Base-by-base conservation (phyloP, 2,888 invertebrate species). In the Kryphioiulus occultus region DNA sequence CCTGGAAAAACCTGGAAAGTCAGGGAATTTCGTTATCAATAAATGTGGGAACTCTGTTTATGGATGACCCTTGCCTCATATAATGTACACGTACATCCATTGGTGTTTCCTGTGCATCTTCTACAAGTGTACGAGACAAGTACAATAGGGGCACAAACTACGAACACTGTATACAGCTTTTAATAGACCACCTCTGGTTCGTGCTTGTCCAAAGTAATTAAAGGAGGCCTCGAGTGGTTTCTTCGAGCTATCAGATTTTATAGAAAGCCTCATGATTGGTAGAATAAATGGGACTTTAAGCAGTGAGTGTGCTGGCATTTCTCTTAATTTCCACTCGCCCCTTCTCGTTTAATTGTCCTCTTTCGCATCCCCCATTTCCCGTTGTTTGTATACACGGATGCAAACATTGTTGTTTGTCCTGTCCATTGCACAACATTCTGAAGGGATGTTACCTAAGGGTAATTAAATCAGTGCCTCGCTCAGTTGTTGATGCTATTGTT, bases 391-490 rank as follows among this genome's bases (percentile, higher is more conserved):
- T n/a, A 53, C 53, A 53, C 53, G 1, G 53, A 53, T 53, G 53
- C 53, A 53, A 53, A 53, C 53, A 53, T n/a, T 53, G 53, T n/a
- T 53, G 19, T n/a, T 53, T 53, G 53, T 53, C 19, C 53, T 53
- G 53, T 5, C 53, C 53, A 53, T 53, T n/a, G 53, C n/a, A 7
- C 53, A 53, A 53, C 53, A 53, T 1, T 1, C 19, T 53, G 53
- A n/a, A 53, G 53, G 53, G 53, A 53, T n/a, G 53, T 53, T 53
- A 53, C 53, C 53, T 53, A 53, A 53, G 53, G 53, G 53, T n/a
- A 53, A 53, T 53, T 53, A 53, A 53, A 53, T 53, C 53, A 53
- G 12, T 53, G 35, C 35, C 35, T 35, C 35, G 35, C 35, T 35
- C 35, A 35, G 53, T 53, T 53, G 53, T n/a, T 17, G 53, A 17